Evolutionary conservation across 1,140 invertebrate genomes (phyloP), one percentile per base, ranked within the genome.

Genomic region (Diorhabda elongata): DNA sequence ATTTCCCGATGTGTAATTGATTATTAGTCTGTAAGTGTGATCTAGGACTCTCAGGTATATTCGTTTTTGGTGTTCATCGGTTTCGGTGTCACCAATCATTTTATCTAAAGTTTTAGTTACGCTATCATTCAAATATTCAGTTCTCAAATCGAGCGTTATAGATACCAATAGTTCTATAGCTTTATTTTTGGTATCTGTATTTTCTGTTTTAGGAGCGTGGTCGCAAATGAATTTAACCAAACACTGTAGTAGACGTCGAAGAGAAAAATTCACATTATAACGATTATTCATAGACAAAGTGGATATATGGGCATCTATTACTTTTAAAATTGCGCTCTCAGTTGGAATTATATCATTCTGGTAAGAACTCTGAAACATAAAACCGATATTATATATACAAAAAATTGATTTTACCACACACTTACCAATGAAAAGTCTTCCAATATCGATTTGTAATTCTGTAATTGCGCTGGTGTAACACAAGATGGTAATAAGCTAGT

Each of bases 261-360:
- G 77, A 0, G 90, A 91, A 7, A 87, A 83, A 80, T 89, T 89
- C 9, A 90, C 87, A 5, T 84, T 86, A 75, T 89, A 91, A 2
- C 79, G 80, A 42, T 83, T 78, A 71, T 86, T 84, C 67, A 85
- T 83, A 42, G 88, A 86, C 3, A 90, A 72, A 6, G 85, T 84
- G 26, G 83, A 83, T 7, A 88, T 81, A 68, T 87, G 85, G 42
- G 82, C 79, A 73, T 85, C 84, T 5, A 90, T 83, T 2, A 88
- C 84, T 43, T 85, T 85, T 68, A 90, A 82, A 5, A 94, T 86
- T 70, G 92, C 93, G 75, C 89, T 93, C 78, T 95, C 93, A 0
- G 90, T 89, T 42, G 92, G 92, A 72, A 95, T 90, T 4, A 93
- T 89, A 77, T 95, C 92, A 73, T 88, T 90, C 11, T 88, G 85